Evolutionary conservation across 2,113 vertebrate species (phyloP).

Genomic region (Gasterosteus aculeatus): DNA sequence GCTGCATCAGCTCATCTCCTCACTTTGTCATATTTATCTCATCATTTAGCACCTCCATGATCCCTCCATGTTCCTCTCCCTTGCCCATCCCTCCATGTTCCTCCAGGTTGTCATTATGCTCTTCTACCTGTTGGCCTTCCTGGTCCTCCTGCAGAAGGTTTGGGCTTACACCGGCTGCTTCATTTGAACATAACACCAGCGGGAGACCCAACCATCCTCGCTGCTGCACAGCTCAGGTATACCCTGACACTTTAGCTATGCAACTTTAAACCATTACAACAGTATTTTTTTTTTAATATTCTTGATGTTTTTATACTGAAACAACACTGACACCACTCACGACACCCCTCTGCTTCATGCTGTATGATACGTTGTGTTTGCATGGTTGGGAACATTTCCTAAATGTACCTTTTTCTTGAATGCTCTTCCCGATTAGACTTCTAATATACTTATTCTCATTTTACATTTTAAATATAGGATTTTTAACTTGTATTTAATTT

Average conservation of each 20-base stretch:
- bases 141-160: conserved; percentile 71
- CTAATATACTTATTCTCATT: neutral
- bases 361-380: neutral
- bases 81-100: neutral
- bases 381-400: too few species aligned
- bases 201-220: conserved; percentile 20
- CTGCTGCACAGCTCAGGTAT: conserved; percentile 54
- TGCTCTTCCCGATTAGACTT: neutral
- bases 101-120: conserved; percentile 66
- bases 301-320: neutral
- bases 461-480: neutral
- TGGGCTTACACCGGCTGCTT: conserved; percentile 71
- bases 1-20: neutral
- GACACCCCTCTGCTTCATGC: neutral
- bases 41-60: neutral
- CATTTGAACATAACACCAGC: conserved; percentile 54
- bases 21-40: neutral
- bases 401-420: neutral
- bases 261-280: neutral
- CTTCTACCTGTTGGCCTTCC: conserved; percentile 74
- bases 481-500: neutral
- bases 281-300: neutral
- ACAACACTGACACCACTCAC: neutral
- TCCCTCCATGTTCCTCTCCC: neutral
- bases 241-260: neutral